A percentile compares a stretch with the other conserved stretches of the same genome.
phyloP scores from a whole-genome alignment of 2,113 vertebrate species.

The Scartelaos histophorus region DNA sequence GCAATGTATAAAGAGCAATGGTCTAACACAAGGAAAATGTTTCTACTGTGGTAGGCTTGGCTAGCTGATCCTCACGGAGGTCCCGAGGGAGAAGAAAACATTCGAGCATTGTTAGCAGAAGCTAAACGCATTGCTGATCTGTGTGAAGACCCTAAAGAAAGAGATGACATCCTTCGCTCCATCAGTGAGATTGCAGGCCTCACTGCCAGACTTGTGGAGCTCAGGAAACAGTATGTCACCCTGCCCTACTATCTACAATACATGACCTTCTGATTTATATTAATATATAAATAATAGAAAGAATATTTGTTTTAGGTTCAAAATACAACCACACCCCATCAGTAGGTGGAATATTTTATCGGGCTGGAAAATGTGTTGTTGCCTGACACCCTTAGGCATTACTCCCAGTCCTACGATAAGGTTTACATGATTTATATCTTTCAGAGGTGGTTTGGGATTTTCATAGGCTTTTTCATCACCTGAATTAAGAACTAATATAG shows the following conservation, averaged over 20 bases:
- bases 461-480: background rate
- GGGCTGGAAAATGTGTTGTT: constrained; percentile 63
- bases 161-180: constrained; percentile 94
- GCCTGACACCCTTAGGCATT: constrained; percentile 46
- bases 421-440: constrained; percentile 38
- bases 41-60: constrained; percentile 82
- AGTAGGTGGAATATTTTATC: constrained; percentile 56
- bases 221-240: constrained; percentile 85
- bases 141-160: constrained; percentile 94
- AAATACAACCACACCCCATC: constrained; percentile 39
- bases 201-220: constrained; percentile 87
- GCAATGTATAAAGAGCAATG: background rate
- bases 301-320: constrained; percentile 57
- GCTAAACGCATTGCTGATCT: constrained; percentile 93
- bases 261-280: background rate
- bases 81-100: constrained; percentile 93
- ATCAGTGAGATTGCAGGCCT: constrained; percentile 91
- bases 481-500: background rate
- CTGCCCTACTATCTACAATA: background rate
- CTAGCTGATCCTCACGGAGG: constrained; percentile 93
- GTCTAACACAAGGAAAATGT: background rate
- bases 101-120: constrained; percentile 87
- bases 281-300: constrained; percentile 37
- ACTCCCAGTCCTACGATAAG: constrained; percentile 55
- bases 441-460: background rate